These are phyloP conservation scores for Ianthella basta DNA, from an alignment of 37 sponge, comb jelly and placozoan species.

Conservation along the genomic window DNA sequence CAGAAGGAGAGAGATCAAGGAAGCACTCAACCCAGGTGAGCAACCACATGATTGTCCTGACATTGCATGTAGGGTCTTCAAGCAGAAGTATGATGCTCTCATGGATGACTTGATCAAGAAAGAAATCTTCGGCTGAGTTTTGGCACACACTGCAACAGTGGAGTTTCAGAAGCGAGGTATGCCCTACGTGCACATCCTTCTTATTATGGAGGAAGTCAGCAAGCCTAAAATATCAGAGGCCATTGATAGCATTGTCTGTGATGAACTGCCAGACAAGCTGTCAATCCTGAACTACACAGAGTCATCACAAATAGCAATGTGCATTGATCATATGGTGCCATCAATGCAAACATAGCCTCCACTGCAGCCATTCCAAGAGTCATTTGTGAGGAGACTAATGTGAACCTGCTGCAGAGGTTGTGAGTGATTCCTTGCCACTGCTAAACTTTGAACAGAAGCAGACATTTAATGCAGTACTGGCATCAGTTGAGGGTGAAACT, in stretches of 20 bases:
- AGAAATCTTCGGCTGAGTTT: not conserved
- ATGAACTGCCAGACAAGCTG: not conserved
- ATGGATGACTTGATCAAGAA: slow-evolving; percentile 15
- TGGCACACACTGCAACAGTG: not conserved
- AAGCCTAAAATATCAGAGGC: not conserved
- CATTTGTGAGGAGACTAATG: too few relatives aligned
- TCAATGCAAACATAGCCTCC: not conserved
- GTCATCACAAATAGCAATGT: not conserved
- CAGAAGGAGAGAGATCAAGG: slow-evolving; percentile 16
- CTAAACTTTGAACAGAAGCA: too few relatives aligned
- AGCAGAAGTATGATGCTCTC: not conserved
- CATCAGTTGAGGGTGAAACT: too few relatives aligned
- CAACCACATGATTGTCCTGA: slow-evolving; percentile 25
- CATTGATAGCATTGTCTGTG: not conserved
- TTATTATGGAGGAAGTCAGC: not conserved
- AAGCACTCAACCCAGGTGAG: not conserved
- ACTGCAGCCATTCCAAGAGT: too few relatives aligned
- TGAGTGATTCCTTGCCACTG: too few relatives aligned
- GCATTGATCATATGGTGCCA: not conserved
- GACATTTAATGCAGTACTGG: too few relatives aligned
- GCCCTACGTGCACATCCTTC: slow-evolving; percentile 35
- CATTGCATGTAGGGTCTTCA: slow-evolving; percentile 13
- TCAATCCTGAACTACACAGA: too few relatives aligned
- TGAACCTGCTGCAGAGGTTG: too few relatives aligned
- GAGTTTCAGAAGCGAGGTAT: slow-evolving; percentile 58